A percentile compares a stretch with the other conserved stretches of the same genome.
phyloP scores from a whole-genome alignment of 2,113 vertebrate species.

The Petrocephalus zakoni region DNA sequence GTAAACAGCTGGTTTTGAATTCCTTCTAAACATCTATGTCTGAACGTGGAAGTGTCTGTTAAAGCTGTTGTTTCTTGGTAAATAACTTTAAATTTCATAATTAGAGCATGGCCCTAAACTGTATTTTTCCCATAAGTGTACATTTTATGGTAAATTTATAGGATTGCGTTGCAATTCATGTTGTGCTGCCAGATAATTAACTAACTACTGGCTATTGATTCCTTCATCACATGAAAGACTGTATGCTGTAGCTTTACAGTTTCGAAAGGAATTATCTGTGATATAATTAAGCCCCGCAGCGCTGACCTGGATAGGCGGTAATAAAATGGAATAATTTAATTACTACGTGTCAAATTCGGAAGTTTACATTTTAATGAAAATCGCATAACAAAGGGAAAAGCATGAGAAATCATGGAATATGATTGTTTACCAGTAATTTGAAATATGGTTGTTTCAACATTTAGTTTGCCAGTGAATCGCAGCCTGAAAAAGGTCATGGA shows the following conservation, averaged over 20 bases:
- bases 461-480: not conserved
- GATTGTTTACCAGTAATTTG: not conserved
- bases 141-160: not conserved
- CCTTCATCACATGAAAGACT: not conserved
- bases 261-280: not conserved
- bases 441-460: not conserved
- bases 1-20: not conserved
- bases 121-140: not conserved
- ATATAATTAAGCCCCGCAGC: not conserved
- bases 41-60: not conserved
- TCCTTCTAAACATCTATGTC: not conserved
- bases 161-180: not conserved
- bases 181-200: not conserved
- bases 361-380: not conserved
- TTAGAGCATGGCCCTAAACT: not conserved
- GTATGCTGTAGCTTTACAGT: not conserved
- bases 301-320: not conserved
- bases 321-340: not conserved
- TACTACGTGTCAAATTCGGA: not conserved
- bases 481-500: not conserved
- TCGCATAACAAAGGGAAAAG: not conserved
- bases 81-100: not conserved
- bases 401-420: not conserved
- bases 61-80: no score
- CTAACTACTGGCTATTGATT: not conserved